phyloP scores from a whole-genome alignment of 1,140 invertebrate genomes.

The Protaetia brevitarsis region DNA sequence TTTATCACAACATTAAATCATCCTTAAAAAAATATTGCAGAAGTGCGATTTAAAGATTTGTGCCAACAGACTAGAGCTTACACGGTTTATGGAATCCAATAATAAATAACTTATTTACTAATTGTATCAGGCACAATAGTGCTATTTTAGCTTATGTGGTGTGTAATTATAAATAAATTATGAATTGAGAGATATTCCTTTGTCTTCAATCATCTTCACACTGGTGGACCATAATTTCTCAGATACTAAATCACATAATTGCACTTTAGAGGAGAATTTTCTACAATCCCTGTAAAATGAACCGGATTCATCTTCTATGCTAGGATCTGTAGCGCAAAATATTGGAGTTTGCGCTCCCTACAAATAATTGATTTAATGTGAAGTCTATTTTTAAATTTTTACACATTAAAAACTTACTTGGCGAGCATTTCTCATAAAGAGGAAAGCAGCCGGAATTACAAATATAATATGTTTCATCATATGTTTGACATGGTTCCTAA shows the following conservation, averaged over 20 bases:
- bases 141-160: not conserved
- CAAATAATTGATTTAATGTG: slow-evolving; percentile 24
- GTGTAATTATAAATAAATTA: not conserved
- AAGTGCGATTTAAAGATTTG: too few species aligned
- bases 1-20: too few species aligned
- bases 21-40: too few species aligned
- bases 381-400: not conserved
- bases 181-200: not conserved
- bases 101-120: too few species aligned
- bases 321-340: slow-evolving; percentile 68
- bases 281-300: slow-evolving; percentile 72
- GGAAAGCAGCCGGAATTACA: slow-evolving; percentile 64
- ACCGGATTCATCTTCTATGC: slow-evolving; percentile 61
- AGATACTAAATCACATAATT: slow-evolving; percentile 59
- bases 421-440: slow-evolving; percentile 68
- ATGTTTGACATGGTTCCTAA: slow-evolving; percentile 56
- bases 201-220: slow-evolving; percentile 51
- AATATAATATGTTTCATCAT: slow-evolving; percentile 66
- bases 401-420: slow-evolving; percentile 56
- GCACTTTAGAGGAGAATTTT: slow-evolving; percentile 60
- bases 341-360: slow-evolving; percentile 74
- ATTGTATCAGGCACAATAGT: not conserved
- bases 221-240: slow-evolving; percentile 70
- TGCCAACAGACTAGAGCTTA: too few species aligned
- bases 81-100: too few species aligned